Evolutionary conservation across 2,113 vertebrate genomes (phyloP), one percentile per base, ranked within the genome.

Genomic region (Probosciger aterrimus): DNA sequence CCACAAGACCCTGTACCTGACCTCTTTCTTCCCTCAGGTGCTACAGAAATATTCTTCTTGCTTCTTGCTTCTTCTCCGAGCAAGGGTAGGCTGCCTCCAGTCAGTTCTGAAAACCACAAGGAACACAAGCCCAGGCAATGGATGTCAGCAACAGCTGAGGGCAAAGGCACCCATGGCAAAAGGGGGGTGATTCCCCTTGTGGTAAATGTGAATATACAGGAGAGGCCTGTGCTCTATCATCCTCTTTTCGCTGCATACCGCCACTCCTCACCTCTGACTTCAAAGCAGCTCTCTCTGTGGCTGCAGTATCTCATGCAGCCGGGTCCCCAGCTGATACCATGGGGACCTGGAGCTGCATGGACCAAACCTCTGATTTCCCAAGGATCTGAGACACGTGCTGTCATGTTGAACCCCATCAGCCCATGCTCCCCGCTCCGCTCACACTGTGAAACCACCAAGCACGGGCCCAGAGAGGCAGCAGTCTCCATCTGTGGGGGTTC

Each of bases 111-210:
- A 90, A 62, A 84, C 35, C 3, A 3, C 7, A 17, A 67, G 59
- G 57, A 81, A 74, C 77, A 86, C 70, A 69, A 64, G 43, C 28
- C 59, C n/a, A 47, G 46, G 31, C 5, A 3, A 70, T 10, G 25
- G 67, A 30, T 43, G 43, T n/a, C 18, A 11, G 28, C 0, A 0
- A 60, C 11, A 50, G 60, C 49, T 0, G 1, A 86, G 33, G 33
- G 33, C 50, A 70, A 92, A 75, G 46, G 35, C 55, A 79, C 33
- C 49, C 39, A 13, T 3, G 39, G 35, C 12, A 79, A 69, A 52
- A 60, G 10, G 13, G 22, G 10, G 4, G 14, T 27, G 35, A 92
- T 30, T 55, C 39, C 44, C 8, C 44, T 46, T 20, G 11, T 20
- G 49, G 71, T 79, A 62, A 52, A 77, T n/a, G 18, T 63, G 43